Conservation (phyloP, 2,797 vertebrate species). For the Mareca penelope region DNA sequence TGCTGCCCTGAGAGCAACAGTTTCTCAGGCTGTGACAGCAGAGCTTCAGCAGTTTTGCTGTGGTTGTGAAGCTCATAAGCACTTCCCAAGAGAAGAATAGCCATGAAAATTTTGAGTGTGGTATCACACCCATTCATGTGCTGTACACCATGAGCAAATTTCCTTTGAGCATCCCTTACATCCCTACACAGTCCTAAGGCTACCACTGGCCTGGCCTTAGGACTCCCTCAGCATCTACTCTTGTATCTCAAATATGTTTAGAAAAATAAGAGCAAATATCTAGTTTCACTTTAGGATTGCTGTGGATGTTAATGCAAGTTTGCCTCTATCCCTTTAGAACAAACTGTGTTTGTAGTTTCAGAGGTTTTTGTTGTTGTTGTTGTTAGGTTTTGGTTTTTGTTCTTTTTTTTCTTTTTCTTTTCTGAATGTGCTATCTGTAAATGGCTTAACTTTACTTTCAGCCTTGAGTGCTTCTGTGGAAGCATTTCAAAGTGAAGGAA, state of each 20-base stretch:
- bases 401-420: constrained; percentile 25
- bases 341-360: not conserved
- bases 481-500: constrained; percentile 45
- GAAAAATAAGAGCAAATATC: not conserved
- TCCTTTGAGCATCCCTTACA: not conserved
- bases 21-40: not conserved
- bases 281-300: not conserved
- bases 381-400: no score
- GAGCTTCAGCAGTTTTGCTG: not conserved
- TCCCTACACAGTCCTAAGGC: not conserved
- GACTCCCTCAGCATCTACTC: not conserved
- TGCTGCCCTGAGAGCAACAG: not conserved
- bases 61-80: not conserved
- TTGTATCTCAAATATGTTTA: not conserved
- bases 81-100: not conserved
- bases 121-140: not conserved
- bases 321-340: not conserved
- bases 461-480: constrained; percentile 18
- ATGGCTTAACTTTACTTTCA: constrained; percentile 26
- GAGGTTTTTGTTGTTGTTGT: not conserved
- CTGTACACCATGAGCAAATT: not conserved
- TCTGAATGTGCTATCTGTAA: not conserved
- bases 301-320: not conserved
- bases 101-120: accelerated
- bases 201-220: not conserved